phyloP scores from a whole-genome alignment of 2,888 invertebrate genomes.

The Lithophane ornitopus region DNA sequence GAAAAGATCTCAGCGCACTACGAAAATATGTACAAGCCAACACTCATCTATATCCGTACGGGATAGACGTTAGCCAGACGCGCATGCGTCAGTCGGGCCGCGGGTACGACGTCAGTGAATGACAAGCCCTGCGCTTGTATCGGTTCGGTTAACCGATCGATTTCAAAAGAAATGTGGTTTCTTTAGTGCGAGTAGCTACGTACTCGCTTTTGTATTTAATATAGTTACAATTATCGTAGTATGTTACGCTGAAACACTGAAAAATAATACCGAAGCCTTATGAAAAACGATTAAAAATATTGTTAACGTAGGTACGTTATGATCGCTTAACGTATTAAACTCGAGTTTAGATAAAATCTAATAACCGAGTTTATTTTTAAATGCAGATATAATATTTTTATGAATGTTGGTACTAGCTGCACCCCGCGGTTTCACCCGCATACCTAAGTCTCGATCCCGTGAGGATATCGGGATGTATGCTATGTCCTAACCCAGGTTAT shows the following conservation, averaged over 20 bases:
- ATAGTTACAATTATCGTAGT: conserved; percentile 37
- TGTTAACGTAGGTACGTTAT: conserved; percentile 22
- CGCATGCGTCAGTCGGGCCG: conserved; percentile 87
- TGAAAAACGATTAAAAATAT: conserved; percentile 37
- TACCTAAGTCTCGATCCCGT: too few species aligned
- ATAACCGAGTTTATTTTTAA: conserved; percentile 25
- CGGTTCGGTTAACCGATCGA: conserved; percentile 83
- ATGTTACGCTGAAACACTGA: conserved; percentile 17
- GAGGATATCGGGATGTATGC: too few species aligned
- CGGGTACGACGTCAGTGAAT: conserved; percentile 88
- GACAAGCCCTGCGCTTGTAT: conserved; percentile 87
- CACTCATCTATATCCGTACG: conserved; percentile 86
- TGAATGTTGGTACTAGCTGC: background rate
- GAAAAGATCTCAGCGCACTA: conserved; percentile 82
- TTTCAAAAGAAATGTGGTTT: conserved; percentile 85
- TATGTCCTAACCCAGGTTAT: too few species aligned
- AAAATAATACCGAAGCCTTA: conserved; percentile 29
- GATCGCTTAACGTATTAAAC: conserved; percentile 22
- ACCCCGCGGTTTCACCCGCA: too few species aligned
- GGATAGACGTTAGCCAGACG: conserved; percentile 89
- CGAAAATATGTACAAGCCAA: conserved; percentile 83
- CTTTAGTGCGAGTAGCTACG: conserved; percentile 65
- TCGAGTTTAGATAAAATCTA: conserved; percentile 25
- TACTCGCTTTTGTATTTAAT: conserved; percentile 52
- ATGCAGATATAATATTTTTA: conserved; percentile 20